Base-by-base conservation (phyloP, 2,113 vertebrate species). In the Ciconia stormi region DNA sequence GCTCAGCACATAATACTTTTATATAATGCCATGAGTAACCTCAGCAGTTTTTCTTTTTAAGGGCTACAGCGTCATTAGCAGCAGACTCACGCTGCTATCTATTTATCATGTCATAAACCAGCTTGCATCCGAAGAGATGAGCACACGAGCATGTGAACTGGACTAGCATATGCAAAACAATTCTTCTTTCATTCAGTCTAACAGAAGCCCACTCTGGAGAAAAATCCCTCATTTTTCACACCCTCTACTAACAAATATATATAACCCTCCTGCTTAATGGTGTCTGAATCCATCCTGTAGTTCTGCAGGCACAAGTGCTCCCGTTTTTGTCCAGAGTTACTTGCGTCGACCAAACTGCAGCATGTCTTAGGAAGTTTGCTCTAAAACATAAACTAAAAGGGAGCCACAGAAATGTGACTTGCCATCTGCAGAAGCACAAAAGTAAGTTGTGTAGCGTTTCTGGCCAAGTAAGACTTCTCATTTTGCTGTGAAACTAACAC, bases 271-370 rank as follows among this genome's bases (percentile, higher is more conserved):
- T 55, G 23, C 23, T 95, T 34, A 77, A 81, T 65, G 21, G 34
- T 84, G 26, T 49, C 26, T 61, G 22, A 72, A 65, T 55, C 21
- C 5, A 38, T 55, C 47, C 42, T n/a, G 20, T 34, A 80, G 67
- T 36, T 71, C 69, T 71, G 46, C 32, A 52, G 40, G 50, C 46
- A 59, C 44, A 83, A 20, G 21, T 72, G 42, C 22, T 85, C 30
- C n/a, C 2, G 3, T 1, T 78, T 69, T 67, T 63, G 16, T 29
- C 36, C 44, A 63, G 56, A 47, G 38, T 58, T 73, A 58, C 38
- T 70, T n/a, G 16, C 1, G 0, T 34, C 0, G 3, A 42, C 46
- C 46, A 56, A 40, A 56, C 36, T 46, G 12, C 40, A 56, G 18
- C 21, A 18, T 5, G 9, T 49, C 52, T 62, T 67, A n/a, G 53